These are phyloP conservation scores for Mesochorus sp. DNA, from an alignment of 2,888 invertebrate genomes.

Conservation along the genomic window DNA sequence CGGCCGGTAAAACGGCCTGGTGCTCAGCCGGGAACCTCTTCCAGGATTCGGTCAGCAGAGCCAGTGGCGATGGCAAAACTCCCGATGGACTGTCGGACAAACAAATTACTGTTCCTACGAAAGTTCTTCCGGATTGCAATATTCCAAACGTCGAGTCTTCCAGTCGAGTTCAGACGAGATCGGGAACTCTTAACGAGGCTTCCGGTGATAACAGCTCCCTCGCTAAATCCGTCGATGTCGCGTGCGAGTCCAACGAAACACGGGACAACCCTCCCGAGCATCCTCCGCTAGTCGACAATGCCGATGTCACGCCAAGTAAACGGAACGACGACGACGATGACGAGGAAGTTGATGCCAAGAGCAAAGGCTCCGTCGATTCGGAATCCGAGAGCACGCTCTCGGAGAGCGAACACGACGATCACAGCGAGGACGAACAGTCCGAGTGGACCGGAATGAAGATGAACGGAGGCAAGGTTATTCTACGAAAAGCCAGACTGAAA, in stretches of 20 bases:
- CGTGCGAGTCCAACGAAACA: conserved; percentile 39
- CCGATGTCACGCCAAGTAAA: no score
- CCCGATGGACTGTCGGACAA: conserved; percentile 57
- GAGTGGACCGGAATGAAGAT: conserved; percentile 82
- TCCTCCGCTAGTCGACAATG: no score
- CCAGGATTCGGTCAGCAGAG: conserved; percentile 62
- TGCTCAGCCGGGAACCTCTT: conserved; percentile 24
- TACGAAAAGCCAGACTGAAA: conserved; percentile 87
- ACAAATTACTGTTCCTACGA: conserved; percentile 72
- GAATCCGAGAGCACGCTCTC: conserved; percentile 75
- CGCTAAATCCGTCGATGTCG: conserved; percentile 52
- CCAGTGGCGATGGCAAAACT: conserved; percentile 30
- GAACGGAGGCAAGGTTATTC: conserved; percentile 86
- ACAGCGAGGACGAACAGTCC: conserved; percentile 79
- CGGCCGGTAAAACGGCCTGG: conserved; percentile 10
- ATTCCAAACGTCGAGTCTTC: conserved; percentile 79
- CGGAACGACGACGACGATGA: conserved; percentile 72
- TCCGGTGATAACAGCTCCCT: conserved; percentile 47
- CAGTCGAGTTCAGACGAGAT: conserved; percentile 79
- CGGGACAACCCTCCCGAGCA: no score
- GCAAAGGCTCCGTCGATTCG: conserved; percentile 66
- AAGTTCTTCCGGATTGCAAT: conserved; percentile 78
- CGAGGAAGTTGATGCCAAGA: conserved; percentile 77
- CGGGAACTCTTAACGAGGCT: conserved; percentile 73
- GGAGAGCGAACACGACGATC: conserved; percentile 76